Percentiles rank a stretch among this genome's conserved stretches.
Conservation (phyloP, 2,113 vertebrate genomes). For the Pachycephala philippinensis region DNA sequence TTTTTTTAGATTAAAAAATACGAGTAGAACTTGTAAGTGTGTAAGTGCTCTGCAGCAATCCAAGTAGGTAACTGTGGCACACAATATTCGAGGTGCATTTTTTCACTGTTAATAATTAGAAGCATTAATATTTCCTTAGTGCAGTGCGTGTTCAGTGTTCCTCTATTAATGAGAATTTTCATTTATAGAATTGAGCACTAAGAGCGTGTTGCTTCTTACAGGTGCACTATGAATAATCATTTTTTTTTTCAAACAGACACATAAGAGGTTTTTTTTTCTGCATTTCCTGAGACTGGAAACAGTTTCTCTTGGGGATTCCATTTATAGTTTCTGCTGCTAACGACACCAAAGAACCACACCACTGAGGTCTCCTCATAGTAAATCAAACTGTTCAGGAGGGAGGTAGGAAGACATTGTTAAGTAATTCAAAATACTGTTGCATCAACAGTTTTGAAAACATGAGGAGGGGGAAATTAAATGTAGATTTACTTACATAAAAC, state of each 20-base stretch:
- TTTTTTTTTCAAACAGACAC: constrained; percentile 44
- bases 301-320: constrained; percentile 73
- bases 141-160: not conserved
- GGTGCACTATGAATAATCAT: constrained; percentile 55
- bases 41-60: not conserved
- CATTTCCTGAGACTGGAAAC: constrained; percentile 75
- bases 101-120: not conserved
- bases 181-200: constrained; percentile 26
- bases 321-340: constrained; percentile 76
- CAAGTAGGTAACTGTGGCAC: not conserved
- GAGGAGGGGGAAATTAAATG: not conserved
- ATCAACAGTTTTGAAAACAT: not conserved
- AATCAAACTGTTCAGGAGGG: constrained; percentile 71
- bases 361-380: constrained; percentile 68
- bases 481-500: not conserved
- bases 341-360: constrained; percentile 66
- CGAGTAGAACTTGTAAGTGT: not conserved
- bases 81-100: not conserved
- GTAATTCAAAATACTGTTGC: constrained; percentile 42
- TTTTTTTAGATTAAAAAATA: constrained; percentile 55
- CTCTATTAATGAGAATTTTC: constrained; percentile 24
- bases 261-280: constrained; percentile 35
- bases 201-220: constrained; percentile 14
- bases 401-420: constrained; percentile 39
- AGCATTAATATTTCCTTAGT: constrained; percentile 34